Conservation (phyloP, 2,113 vertebrate genomes). For the Kryptolebias marmoratus region DNA sequence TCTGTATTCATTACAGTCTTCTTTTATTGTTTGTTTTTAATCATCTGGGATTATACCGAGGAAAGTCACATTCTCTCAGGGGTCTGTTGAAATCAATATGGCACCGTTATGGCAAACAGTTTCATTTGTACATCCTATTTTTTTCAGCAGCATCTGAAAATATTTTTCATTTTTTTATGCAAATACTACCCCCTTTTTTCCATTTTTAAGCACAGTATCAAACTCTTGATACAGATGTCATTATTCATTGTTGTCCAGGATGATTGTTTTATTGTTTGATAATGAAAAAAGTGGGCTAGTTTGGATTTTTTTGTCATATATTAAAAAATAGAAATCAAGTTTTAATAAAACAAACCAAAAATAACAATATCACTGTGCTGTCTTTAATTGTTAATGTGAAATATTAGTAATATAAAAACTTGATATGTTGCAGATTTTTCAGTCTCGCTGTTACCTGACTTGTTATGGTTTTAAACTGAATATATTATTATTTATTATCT, state of each 20-base stretch:
- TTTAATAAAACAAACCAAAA: conserved; percentile 77
- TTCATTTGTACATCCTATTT: background rate
- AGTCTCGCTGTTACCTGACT: too few relatives aligned
- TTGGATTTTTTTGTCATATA: conserved; percentile 69
- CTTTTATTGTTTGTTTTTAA: background rate
- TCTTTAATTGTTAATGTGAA: conserved; percentile 8
- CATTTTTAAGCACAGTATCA: conserved; percentile 42
- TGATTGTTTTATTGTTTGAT: conserved; percentile 62
- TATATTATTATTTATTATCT: too few relatives aligned
- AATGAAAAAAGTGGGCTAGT: conserved; percentile 51
- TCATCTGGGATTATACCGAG: conserved; percentile 1
- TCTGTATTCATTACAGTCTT: background rate
- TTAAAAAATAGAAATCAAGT: conserved; percentile 70
- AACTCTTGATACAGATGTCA: conserved; percentile 42
- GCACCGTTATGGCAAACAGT: background rate
- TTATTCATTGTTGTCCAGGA: conserved; percentile 46
- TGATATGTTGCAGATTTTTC: too few relatives aligned
- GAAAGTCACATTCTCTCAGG: background rate
- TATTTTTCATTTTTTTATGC: conserved; percentile 45
- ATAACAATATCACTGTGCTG: background rate
- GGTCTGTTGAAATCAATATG: background rate
- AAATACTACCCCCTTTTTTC: conserved; percentile 7
- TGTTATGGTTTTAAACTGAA: too few relatives aligned
- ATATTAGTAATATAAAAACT: background rate
- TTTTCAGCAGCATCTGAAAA: conserved; percentile 42